These are phyloP conservation scores for Clepsis dumicolana DNA, from an alignment of 2,888 invertebrate genomes.

Conservation along the genomic window DNA sequence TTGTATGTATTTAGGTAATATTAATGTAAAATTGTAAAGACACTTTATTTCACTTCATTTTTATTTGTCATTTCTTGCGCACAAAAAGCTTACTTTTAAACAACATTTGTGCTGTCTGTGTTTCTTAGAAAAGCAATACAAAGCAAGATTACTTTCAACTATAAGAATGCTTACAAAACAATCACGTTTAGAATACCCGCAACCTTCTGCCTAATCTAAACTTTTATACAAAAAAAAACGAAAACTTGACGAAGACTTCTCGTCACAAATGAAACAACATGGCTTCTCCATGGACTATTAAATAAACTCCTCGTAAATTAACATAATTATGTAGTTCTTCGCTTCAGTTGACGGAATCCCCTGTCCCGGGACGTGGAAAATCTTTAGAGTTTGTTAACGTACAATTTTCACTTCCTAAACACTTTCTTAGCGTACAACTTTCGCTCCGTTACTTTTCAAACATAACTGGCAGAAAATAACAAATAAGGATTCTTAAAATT, in stretches of 20 bases:
- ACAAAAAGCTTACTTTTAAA: not conserved
- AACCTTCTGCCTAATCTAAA: conserved; percentile 16
- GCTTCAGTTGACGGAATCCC: conserved; percentile 4
- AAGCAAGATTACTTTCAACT: not conserved
- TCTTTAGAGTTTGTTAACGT: not conserved
- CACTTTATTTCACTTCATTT: not conserved
- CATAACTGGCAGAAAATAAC: no score
- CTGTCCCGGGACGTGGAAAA: not conserved
- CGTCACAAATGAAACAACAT: conserved; percentile 17
- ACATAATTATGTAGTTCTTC: conserved; percentile 37
- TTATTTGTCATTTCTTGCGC: not conserved
- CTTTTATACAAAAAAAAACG: conserved; percentile 8
- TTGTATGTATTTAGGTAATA: no score
- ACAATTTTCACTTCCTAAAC: not conserved
- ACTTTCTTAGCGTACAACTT: not conserved
- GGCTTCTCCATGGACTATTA: conserved; percentile 19
- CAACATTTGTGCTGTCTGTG: not conserved
- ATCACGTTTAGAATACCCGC: conserved; percentile 10
- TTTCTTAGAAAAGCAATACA: conserved; percentile 6
- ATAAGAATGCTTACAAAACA: conserved; percentile 3
- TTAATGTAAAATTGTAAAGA: not conserved
- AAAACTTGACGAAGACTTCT: not conserved
- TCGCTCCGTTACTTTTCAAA: not conserved
- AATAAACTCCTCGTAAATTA: conserved; percentile 39
- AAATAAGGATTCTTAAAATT: no score